These are phyloP conservation scores for Holacanthella duospinosa DNA, from an alignment of 2,888 invertebrate genomes.

Conservation along the genomic window DNA sequence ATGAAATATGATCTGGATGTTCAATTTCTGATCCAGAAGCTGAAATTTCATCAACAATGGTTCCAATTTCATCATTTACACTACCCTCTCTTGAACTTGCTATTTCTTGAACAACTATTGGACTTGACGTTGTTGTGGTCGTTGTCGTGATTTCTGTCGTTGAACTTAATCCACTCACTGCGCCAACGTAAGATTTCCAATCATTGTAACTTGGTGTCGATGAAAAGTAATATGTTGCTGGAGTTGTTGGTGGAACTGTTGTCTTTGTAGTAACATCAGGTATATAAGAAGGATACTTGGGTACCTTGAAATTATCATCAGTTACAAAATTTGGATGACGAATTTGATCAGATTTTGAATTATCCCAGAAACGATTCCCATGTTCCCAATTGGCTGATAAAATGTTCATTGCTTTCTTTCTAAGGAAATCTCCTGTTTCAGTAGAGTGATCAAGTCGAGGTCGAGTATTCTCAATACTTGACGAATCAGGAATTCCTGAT, in stretches of 20 bases:
- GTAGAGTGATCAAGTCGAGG: not conserved
- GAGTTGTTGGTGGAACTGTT: not conserved
- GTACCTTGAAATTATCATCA: constrained; percentile 19
- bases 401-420: constrained; percentile 2
- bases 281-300: not conserved
- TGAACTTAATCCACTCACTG: not conserved
- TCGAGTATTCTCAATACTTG: not conserved
- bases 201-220: constrained; percentile 8
- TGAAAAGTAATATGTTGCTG: not conserved
- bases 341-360: constrained; percentile 22
- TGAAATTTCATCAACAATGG: not conserved
- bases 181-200: constrained; percentile 3
- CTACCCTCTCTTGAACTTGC: too few species aligned
- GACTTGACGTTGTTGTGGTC: not conserved
- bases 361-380: not conserved
- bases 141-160: not conserved
- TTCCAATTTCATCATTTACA: too few species aligned
- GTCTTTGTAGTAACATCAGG: not conserved
- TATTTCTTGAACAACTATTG: not conserved
- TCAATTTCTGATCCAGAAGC: not conserved
- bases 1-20: not conserved
- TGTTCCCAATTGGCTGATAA: not conserved
- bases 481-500: not conserved
- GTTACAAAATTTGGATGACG: constrained; percentile 25
- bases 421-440: constrained; percentile 6